Conservation (phyloP, 2,797 vertebrate genomes). For the Mus minutoides region DNA sequence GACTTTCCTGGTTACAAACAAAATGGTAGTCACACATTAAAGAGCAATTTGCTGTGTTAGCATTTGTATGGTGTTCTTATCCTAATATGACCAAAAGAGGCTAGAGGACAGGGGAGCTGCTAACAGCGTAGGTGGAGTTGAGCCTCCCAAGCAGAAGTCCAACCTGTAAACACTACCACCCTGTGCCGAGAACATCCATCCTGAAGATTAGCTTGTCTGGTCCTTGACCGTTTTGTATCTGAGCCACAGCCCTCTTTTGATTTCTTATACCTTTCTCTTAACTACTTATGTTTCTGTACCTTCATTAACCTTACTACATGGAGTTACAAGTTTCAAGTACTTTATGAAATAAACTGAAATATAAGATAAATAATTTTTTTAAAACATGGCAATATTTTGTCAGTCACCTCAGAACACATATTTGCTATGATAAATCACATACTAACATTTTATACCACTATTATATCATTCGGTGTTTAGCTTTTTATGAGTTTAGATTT, state of each 20-base stretch:
- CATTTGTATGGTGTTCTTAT: neutral
- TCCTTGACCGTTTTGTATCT: neutral
- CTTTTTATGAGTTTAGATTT: slow-evolving; percentile 66
- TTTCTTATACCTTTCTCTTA: neutral
- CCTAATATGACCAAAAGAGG: neutral
- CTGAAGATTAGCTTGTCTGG: neutral
- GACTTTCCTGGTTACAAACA: slow-evolving; percentile 24
- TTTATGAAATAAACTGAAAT: slow-evolving; percentile 28
- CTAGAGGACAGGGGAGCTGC: neutral
- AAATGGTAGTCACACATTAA: neutral
- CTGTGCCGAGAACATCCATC: neutral
- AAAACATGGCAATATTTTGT: neutral
- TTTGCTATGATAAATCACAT: slow-evolving; percentile 50
- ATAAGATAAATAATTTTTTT: slow-evolving; percentile 32
- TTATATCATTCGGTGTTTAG: slow-evolving; percentile 50
- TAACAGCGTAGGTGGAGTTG: neutral
- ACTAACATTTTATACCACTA: slow-evolving; percentile 56
- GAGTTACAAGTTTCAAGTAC: neutral
- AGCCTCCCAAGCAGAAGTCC: neutral
- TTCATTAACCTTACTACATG: neutral
- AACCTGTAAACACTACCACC: neutral
- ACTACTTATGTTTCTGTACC: neutral
- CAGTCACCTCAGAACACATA: slow-evolving; percentile 39
- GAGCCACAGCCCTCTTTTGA: neutral
- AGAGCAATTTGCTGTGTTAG: slow-evolving; percentile 45